phyloP scores from a whole-genome alignment of 1,140 invertebrate species.

The Lepidurus packardi region DNA sequence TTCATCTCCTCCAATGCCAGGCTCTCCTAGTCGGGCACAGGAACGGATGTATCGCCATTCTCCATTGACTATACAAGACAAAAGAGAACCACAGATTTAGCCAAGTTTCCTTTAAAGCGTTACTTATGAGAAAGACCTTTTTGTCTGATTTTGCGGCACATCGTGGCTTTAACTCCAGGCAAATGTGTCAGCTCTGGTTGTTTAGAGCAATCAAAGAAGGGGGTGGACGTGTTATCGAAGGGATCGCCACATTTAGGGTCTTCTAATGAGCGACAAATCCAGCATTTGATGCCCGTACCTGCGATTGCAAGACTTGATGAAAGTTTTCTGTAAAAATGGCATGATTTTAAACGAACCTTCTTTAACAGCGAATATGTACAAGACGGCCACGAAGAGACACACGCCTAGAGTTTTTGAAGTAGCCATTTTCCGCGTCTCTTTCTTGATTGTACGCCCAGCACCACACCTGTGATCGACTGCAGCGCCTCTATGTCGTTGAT shows the following conservation, averaged over 20 bases:
- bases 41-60: slow-evolving; percentile 83
- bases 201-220: slow-evolving; percentile 75
- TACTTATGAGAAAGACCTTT: slow-evolving; percentile 59
- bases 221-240: slow-evolving; percentile 82
- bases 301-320: slow-evolving; percentile 23
- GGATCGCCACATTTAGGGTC: slow-evolving; percentile 89
- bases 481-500: background rate
- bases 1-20: slow-evolving; percentile 82
- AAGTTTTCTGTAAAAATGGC: background rate
- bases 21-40: slow-evolving; percentile 83
- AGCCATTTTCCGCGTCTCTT: slow-evolving; percentile 30
- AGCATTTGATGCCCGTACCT: slow-evolving; percentile 78
- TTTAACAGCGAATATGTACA: slow-evolving; percentile 31
- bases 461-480: background rate
- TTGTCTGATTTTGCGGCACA: slow-evolving; percentile 88
- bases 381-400: slow-evolving; percentile 27
- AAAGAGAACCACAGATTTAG: slow-evolving; percentile 27
- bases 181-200: slow-evolving; percentile 59
- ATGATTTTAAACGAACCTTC: slow-evolving; percentile 24
- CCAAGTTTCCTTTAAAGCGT: slow-evolving; percentile 25
- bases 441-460: background rate
- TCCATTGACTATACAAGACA: slow-evolving; percentile 64
- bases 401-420: slow-evolving; percentile 27
- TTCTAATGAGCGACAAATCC: slow-evolving; percentile 78
- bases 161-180: slow-evolving; percentile 63